These are phyloP conservation scores for Eucriotettix oculatus DNA, from an alignment of 2,888 invertebrate genomes.

Conservation along the genomic window DNA sequence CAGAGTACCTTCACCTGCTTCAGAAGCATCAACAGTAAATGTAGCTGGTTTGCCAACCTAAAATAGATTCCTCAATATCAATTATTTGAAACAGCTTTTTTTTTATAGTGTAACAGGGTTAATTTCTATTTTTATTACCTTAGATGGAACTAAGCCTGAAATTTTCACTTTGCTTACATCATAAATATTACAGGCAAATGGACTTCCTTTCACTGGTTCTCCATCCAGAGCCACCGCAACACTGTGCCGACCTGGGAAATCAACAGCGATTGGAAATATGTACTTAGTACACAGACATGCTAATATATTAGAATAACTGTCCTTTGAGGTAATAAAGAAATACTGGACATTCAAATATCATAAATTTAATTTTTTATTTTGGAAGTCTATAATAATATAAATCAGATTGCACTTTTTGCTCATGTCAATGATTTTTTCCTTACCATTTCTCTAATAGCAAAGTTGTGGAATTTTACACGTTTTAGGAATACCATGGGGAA, in stretches of 20 bases:
- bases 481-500: no score
- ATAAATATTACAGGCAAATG: constrained; percentile 87
- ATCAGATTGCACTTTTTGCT: no score
- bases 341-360: background rate
- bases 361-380: background rate
- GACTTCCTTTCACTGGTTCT: constrained; percentile 76
- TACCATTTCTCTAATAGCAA: no score
- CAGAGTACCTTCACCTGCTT: constrained; percentile 85
- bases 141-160: constrained; percentile 31
- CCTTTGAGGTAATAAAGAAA: background rate
- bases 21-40: constrained; percentile 86
- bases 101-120: background rate
- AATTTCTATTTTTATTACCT: constrained; percentile 29
- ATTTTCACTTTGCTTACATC: constrained; percentile 51
- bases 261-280: constrained; percentile 10
- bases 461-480: no score
- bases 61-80: background rate
- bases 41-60: constrained; percentile 75
- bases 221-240: constrained; percentile 69
- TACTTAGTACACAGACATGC: no score
- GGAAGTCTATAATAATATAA: no score
- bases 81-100: background rate
- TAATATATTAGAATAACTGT: no score
- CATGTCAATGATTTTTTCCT: no score
- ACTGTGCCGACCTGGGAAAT: constrained; percentile 51